Evolutionary conservation across 1,140 invertebrate genomes (phyloP).

Genomic region (Drosophila funebris): DNA sequence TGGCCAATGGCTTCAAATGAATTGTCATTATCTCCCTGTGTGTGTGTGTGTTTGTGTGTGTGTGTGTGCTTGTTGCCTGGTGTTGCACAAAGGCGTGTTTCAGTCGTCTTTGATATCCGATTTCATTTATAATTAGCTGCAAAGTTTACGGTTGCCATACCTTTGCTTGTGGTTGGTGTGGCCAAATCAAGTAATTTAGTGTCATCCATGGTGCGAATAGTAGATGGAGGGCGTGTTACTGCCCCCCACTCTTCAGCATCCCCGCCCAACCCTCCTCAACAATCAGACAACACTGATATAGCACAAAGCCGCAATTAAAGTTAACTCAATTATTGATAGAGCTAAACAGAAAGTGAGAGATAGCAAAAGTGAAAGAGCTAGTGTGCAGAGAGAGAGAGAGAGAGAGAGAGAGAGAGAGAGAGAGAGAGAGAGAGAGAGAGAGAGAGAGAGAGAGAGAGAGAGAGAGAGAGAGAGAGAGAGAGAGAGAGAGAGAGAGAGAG

Average conservation of each 20-base stretch:
- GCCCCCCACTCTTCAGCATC: not conserved
- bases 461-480: not conserved
- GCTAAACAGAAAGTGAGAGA: constrained; percentile 1
- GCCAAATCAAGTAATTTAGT: constrained; percentile 73
- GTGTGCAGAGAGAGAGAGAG: not conserved
- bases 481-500: not conserved
- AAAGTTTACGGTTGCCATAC: constrained; percentile 77
- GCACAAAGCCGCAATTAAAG: constrained; percentile 12
- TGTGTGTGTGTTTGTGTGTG: constrained; percentile 4
- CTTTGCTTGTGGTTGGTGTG: constrained; percentile 70
- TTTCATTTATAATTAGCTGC: constrained; percentile 80
- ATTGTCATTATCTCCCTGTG: constrained; percentile 55
- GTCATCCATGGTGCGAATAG: constrained; percentile 26
- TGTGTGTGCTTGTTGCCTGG: constrained; percentile 17
- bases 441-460: not conserved
- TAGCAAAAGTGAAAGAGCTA: not conserved
- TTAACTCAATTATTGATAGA: constrained; percentile 4
- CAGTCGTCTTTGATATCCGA: constrained; percentile 75
- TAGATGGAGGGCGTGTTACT: too few relatives aligned
- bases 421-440: not conserved
- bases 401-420: not conserved
- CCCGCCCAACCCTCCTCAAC: not conserved
- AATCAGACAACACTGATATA: not conserved
- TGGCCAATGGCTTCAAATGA: constrained; percentile 55
- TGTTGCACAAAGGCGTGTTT: constrained; percentile 68